Evolutionary conservation across 2,888 invertebrate genomes (phyloP), one percentile per base, ranked within the genome.

Genomic region (Leucophenga maculata): DNA sequence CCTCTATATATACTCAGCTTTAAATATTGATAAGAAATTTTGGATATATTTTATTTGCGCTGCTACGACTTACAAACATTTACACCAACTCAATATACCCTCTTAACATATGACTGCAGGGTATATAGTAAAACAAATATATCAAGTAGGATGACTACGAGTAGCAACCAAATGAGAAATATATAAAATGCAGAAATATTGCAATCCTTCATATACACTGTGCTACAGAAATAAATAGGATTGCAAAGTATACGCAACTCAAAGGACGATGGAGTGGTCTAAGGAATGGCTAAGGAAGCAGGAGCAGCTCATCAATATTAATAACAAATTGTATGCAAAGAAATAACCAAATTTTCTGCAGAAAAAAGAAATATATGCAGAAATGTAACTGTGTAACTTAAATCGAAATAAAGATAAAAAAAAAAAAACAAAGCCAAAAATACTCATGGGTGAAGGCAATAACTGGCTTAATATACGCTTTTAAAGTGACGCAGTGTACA

Each of bases 301-400:
- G 22, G 22, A 26, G n/a, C 26, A 59, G 32, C 59, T 59, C 59
- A 59, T 59, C 59, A 59, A 59, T 59, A 59, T 59, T 59, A 59
- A 59, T 31, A 31, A 59, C n/a, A 59, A 31, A 31, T n/a, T 59
- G 9, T 59, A 59, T 59, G 59, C 59, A n/a, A 14, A 32, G 4
- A 26, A 50, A 50, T 3, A 50, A 50, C 50, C n/a, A 16, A 50
- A 50, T 18, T n/a, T n/a, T n/a, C 8, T 16, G 50, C 18, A 50
- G 50, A 14, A 50, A 50, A 16, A 50, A 16, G 31, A 14, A n/a
- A n/a, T n/a, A n/a, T n/a, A n/a, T 16, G 8, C n/a, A 59, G n/a
- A 32, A 4, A 59, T 32, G 16, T 26, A 59, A 55, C 22, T 20
- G 22, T 11, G 22, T 20, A 13, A 20, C 22, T 55, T 14, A 1